These are phyloP conservation scores for Merops nubicus DNA, from an alignment of 2,113 vertebrate genomes.

Conservation along the genomic window DNA sequence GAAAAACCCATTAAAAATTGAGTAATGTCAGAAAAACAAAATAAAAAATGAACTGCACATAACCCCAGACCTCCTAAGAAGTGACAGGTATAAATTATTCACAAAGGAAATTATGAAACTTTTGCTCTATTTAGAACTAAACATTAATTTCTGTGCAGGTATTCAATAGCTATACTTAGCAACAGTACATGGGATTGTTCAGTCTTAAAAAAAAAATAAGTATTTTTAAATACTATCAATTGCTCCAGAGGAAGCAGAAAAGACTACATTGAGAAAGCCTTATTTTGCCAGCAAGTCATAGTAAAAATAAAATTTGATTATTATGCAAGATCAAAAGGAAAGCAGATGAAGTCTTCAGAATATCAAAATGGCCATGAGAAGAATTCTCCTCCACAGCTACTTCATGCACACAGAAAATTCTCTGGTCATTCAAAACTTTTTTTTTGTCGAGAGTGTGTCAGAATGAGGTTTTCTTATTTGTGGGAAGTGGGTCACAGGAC, in stretches of 20 bases:
- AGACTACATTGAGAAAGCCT: background rate
- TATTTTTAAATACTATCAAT: background rate
- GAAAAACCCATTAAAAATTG: background rate
- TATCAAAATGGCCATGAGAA: background rate
- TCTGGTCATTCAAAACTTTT: background rate
- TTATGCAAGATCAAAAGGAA: background rate
- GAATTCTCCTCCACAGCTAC: background rate
- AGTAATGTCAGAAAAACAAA: background rate
- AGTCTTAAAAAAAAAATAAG: background rate
- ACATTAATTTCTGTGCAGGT: background rate
- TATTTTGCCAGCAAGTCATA: background rate
- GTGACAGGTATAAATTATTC: conserved; percentile 8
- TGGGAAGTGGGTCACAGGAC: background rate
- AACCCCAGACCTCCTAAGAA: background rate
- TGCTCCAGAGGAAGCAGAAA: background rate
- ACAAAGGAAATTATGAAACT: background rate
- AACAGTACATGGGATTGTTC: background rate
- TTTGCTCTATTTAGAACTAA: background rate
- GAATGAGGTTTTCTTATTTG: background rate
- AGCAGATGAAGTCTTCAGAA: background rate
- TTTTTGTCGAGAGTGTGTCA: background rate
- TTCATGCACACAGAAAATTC: background rate
- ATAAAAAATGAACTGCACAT: background rate
- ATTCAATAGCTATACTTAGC: background rate
- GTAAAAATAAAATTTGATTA: background rate